A percentile compares a stretch with the other conserved stretches of the same genome.
Conservation (phyloP, 1,140 invertebrate species). For the Bemisia tabaci region DNA sequence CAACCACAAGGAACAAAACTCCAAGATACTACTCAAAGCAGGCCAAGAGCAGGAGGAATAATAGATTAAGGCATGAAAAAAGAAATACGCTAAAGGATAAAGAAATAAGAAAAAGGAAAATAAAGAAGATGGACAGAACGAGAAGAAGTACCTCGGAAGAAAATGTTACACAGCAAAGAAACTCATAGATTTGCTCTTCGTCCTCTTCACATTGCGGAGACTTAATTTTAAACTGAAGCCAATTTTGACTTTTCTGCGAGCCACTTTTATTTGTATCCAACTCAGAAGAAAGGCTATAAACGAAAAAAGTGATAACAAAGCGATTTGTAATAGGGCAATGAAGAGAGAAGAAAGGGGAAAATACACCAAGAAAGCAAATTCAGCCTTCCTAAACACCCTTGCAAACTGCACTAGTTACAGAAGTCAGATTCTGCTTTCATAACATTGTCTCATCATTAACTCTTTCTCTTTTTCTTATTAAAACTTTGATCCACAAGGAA, state of each 20-base stretch:
- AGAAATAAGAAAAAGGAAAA: too few relatives aligned
- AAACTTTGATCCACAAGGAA: slow-evolving; percentile 5
- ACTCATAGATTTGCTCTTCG: slow-evolving; percentile 74
- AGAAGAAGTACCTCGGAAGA: slow-evolving; percentile 48
- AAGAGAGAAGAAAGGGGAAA: too few relatives aligned
- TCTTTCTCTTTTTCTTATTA: too few relatives aligned
- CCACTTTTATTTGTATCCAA: not conserved
- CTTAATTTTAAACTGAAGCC: slow-evolving; percentile 48
- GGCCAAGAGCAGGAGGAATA: not conserved
- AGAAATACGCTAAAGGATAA: too few relatives aligned
- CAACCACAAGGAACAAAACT: not conserved
- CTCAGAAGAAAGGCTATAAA: not conserved
- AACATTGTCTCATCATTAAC: too few relatives aligned
- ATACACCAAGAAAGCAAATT: too few relatives aligned
- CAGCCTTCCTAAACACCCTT: too few relatives aligned
- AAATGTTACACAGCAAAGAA: slow-evolving; percentile 73
- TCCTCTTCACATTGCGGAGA: slow-evolving; percentile 41
- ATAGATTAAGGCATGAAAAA: not conserved
- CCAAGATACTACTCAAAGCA: not conserved
- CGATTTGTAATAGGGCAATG: too few relatives aligned
- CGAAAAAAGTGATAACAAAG: not conserved
- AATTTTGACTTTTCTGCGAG: slow-evolving; percentile 23
- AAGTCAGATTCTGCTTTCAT: too few relatives aligned
- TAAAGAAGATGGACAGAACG: too few relatives aligned
- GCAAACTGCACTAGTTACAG: too few relatives aligned